Evolutionary conservation across 2,888 invertebrate genomes (phyloP).

Genomic region (Drosophila conformis): DNA sequence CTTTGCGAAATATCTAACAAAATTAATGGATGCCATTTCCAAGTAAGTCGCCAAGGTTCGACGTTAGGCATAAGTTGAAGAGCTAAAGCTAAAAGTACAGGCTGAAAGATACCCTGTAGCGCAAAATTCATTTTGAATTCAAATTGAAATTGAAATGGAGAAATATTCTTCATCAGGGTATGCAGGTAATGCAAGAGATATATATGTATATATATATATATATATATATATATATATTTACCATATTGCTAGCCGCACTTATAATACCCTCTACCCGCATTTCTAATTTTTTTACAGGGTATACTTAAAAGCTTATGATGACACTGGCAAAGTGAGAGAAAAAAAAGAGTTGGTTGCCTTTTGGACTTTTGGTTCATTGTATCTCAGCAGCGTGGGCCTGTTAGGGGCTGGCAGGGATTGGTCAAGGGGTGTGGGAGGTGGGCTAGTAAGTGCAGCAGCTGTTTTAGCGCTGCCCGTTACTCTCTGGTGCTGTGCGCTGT

Average conservation of each 20-base stretch:
- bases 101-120: background rate
- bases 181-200: no score
- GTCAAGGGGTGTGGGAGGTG: background rate
- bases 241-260: background rate
- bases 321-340: slow-evolving; percentile 7
- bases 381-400: slow-evolving; percentile 25
- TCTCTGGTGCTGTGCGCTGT: slow-evolving; percentile 33
- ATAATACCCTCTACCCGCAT: background rate
- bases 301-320: slow-evolving; percentile 23
- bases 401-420: background rate
- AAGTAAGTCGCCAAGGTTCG: slow-evolving; percentile 2
- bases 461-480: slow-evolving; percentile 20
- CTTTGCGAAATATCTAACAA: slow-evolving; percentile 48
- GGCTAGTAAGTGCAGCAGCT: slow-evolving; percentile 40
- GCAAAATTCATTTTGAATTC: background rate
- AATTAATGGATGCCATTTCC: slow-evolving; percentile 57
- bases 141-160: background rate
- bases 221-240: background rate
- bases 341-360: slow-evolving; percentile 43
- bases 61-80: background rate
- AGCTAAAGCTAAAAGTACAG: background rate
- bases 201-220: background rate
- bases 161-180: background rate
- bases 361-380: slow-evolving; percentile 49
- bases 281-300: background rate